Evolutionary conservation across 1,140 invertebrate species (phyloP), one percentile per base, ranked within the genome.

Genomic region (Drosophila micromelanica): DNA sequence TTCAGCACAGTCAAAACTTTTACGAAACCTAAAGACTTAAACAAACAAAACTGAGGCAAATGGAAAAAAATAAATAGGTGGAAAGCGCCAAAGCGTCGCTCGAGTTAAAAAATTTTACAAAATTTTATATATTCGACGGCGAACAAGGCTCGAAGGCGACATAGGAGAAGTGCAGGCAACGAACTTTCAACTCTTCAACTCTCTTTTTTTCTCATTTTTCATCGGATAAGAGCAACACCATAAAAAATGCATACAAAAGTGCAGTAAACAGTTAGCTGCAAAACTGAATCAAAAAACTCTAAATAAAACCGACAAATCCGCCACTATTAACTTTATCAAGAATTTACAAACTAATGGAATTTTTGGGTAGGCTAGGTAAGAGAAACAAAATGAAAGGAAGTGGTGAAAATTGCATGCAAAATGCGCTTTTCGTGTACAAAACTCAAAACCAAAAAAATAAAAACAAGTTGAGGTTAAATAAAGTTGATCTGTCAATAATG

Each of bases 281-380:
- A 45, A 45, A 20, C 13, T 17, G 11, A 12, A 8, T 35, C 6
- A 35, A 38, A 54, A 51, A 37, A 8, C n/a, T 30, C 23, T n/a
- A 12, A 17, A 20, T 30, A 38, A 38, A 59, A 17, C 35, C 17
- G 45, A 49, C 40, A 52, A 68, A 27, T 17, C 30, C 32, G 15
- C 9, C n/a, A 17, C 30, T 13, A 65, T 20, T 13, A 70, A 74
- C 60, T 78, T 82, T 59, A 64, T 77, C 23, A 49, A 49, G 12
- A 73, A 64, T 54, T 61, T 60, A 13, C 48, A 56, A 43, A 45
- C 74, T 82, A 81, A 81, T 82, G 79, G 70, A 82, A 60, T 69
- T 82, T 74, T 32, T 12, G 32, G 48, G 35, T 62, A 57, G 37
- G 57, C 12, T 32, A 59, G 32, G 42, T 48, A 40, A 49, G 13